phyloP scores from a whole-genome alignment of 2,113 vertebrate genomes.

The Chaetops frenatus region DNA sequence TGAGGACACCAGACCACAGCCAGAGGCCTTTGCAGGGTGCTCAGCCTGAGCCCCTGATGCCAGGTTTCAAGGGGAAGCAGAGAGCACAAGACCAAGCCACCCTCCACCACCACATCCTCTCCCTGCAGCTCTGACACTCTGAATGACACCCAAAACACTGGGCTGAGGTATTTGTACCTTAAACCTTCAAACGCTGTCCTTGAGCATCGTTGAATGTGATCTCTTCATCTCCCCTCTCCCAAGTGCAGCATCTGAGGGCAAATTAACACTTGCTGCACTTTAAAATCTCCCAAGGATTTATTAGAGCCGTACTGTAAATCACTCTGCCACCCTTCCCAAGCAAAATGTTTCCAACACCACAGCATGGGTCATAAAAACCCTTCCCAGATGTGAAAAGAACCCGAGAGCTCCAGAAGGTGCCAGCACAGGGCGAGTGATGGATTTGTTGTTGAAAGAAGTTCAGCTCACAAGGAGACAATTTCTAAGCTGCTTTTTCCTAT shows the following conservation, averaged over 20 bases:
- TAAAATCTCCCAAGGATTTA: background rate
- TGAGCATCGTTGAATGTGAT: accelerated
- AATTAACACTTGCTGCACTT: background rate
- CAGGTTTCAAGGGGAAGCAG: background rate
- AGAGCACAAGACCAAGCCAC: background rate
- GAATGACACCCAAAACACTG: accelerated
- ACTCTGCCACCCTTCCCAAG: background rate
- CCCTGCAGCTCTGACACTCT: background rate
- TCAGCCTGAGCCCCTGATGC: background rate
- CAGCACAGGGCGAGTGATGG: background rate
- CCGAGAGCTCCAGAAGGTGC: background rate
- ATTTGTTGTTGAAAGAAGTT: background rate
- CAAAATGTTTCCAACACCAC: background rate
- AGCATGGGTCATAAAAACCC: accelerated
- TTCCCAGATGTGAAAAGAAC: background rate
- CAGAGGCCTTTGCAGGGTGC: background rate
- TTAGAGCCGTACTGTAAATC: background rate
- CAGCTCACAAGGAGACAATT: background rate
- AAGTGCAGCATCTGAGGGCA: background rate
- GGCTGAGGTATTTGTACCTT: background rate
- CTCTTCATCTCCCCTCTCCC: background rate
- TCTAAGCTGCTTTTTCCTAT: background rate
- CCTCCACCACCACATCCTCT: background rate
- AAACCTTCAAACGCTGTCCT: background rate
- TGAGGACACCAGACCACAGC: background rate